Evolutionary conservation across 2,888 invertebrate species (phyloP).

Genomic region (Seira sanloemensis): DNA sequence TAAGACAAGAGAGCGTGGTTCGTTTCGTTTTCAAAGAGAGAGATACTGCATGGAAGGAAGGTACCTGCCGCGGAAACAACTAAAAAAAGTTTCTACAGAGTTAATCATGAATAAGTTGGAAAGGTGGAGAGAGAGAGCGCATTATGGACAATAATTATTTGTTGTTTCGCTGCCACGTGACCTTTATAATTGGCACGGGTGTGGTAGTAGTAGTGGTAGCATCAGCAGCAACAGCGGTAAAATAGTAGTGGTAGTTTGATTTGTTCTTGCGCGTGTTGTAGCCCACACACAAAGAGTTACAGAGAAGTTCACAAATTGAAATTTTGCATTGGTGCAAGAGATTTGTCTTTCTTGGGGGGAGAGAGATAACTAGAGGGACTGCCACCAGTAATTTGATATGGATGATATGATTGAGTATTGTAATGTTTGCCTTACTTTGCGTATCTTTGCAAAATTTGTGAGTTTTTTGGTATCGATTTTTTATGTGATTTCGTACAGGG

Average conservation of each 20-base stretch:
- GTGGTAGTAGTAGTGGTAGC: constrained; percentile 11
- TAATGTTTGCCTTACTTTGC: too few relatives aligned
- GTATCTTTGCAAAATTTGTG: too few relatives aligned
- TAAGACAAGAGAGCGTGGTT: not conserved
- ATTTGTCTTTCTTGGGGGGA: not conserved
- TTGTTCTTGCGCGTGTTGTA: not conserved
- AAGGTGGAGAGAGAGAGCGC: not conserved
- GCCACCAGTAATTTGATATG: not conserved
- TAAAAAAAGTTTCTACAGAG: constrained; percentile 26
- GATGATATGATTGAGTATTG: too few relatives aligned
- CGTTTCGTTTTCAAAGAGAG: constrained; percentile 14
- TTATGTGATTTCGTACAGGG: too few relatives aligned
- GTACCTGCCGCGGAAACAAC: constrained; percentile 46
- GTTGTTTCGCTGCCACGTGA: constrained; percentile 44
- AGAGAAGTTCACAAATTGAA: too few relatives aligned
- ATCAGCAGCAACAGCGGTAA: not conserved
- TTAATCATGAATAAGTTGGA: constrained; percentile 11
- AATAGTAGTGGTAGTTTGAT: constrained; percentile 13
- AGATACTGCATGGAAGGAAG: constrained; percentile 58
- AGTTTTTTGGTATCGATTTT: too few relatives aligned
- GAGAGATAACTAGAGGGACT: not conserved
- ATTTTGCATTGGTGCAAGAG: constrained; percentile 1
- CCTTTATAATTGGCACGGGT: constrained; percentile 63
- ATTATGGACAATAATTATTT: constrained; percentile 6
- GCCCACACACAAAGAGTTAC: not conserved